Base-by-base conservation (phyloP, 2,888 invertebrate species). In the Xanthia icteritia region DNA sequence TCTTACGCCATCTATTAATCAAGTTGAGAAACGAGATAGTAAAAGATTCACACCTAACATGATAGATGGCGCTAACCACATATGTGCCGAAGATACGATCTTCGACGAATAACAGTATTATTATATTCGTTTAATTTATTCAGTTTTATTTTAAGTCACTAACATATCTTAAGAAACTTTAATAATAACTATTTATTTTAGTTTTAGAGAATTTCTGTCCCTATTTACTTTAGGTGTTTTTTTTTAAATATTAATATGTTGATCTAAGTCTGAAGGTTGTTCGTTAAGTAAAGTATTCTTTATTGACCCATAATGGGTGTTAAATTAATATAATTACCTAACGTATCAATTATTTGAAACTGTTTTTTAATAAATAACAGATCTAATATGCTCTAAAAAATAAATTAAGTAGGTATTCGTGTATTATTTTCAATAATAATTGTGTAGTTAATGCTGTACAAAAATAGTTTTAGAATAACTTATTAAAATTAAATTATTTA, bases 101-200 rank as follows among this genome's bases (percentile, higher is more conserved):
- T 67, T 54, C 5, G n/a, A 58, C 15, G 11, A 75, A 8, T 54
- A 65, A 39, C 81, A 80, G 79, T 81, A 80, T 69, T 80, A 80
- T 64, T 68, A 45, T 36, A 58, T 20, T 48, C 8, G 15, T 78
- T 70, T 36, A 42, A 20, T 27, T 58, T 51, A 60, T 51, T 65
- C 36, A 58, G 15, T 61, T 51, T 31, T 15, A 78, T 36, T 63
- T 15, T 31, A 78, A 42, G 23, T 6, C 15, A 48, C 45, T 78
- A 58, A 64, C 39, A 42, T 48, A 60, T 9, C 15, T 13, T 27
- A 63, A 17, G 54, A 20, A 54, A 65, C 60, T 20, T 15, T 61
- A 66, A 5, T 66, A 56, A n/a, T 66, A 48, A 48, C 36, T 74
- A 27, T 80, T 74, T 67, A 48, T 31, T 80, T 48, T 23, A 58